Conservation (phyloP, 2,113 vertebrate genomes). For the Paradoxurus hermaphroditus region DNA sequence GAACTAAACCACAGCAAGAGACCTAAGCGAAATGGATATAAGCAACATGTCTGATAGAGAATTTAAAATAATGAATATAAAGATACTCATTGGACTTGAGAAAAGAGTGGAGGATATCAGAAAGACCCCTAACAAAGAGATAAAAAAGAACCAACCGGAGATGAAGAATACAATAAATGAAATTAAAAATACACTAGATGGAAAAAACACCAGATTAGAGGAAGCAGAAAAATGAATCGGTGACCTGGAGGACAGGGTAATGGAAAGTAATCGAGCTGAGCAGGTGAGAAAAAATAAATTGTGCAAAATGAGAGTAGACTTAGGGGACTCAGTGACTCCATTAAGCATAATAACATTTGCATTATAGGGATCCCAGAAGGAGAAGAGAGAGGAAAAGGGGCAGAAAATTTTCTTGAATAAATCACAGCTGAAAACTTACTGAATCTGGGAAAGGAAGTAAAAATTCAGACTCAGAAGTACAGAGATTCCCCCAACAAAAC, state of each 20-base stretch:
- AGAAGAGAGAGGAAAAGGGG: neutral
- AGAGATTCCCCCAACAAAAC: neutral
- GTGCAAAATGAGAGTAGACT: neutral
- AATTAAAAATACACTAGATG: no score
- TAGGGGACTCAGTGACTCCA: neutral
- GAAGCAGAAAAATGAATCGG: no score
- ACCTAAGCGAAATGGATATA: neutral
- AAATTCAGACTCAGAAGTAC: neutral
- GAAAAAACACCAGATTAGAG: no score
- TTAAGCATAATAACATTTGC: neutral
- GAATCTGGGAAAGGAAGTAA: neutral
- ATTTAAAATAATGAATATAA: neutral
- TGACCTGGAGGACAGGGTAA: no score
- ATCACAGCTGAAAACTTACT: neutral
- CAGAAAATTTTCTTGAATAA: neutral
- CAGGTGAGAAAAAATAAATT: neutral
- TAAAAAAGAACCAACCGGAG: no score
- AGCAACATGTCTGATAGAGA: neutral
- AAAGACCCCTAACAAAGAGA: no score
- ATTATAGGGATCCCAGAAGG: neutral
- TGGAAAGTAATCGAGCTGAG: neutral
- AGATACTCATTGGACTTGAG: neutral
- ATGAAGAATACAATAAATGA: no score
- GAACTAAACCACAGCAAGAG: neutral
- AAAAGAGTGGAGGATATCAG: no score